Evolutionary conservation across 2,113 vertebrate genomes (phyloP), one percentile per base, ranked within the genome.

Genomic region (Xyliphius kryptos): DNA sequence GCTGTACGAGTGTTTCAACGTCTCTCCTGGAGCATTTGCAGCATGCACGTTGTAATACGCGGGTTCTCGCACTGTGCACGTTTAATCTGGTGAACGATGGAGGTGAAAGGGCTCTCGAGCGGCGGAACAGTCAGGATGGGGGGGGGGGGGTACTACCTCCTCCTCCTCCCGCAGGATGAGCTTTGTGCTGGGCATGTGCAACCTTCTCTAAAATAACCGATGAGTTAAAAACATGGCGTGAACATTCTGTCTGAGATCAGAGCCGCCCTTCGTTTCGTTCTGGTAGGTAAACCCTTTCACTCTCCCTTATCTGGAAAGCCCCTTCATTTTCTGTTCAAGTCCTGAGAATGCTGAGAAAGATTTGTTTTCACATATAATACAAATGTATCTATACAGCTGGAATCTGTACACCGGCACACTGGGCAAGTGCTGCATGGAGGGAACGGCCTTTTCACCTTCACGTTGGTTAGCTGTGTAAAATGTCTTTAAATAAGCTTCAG

Each of bases 341-440:
- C 95, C 95, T 97, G 95, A 97, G 95, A 94, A 91, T 92, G 92
- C 91, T 92, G 93, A 92, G 91, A 70, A 82, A 77, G 72, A 74
- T 65, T 83, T 91, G n/a, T 77, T 79, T 82, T 82, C 78, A 82
- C 78, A 80, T 86, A 87, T 87, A 79, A 83, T 95, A 97, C 94
- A 94, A 88, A 87, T 70, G 22, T 65, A 52, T 66, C 66, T 73
- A 17, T 73, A 73, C 62, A 69, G 59, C 44, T 78, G 82, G 77
- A 81, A 60, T 85, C 84, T 85, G 76, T 87, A 87, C 85, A 85
- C 71, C 78, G 74, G 82, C 80, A 82, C 80, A 82, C 80, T 79
- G 73, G 74, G 74, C 69, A 43, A 67, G 78, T 60, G 51, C 81
- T 79, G 80, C 74, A 81, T 47, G 44, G 64, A 64, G 22, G 59